Conservation (phyloP, 2,888 invertebrate species). For the Drosophila borealis region DNA sequence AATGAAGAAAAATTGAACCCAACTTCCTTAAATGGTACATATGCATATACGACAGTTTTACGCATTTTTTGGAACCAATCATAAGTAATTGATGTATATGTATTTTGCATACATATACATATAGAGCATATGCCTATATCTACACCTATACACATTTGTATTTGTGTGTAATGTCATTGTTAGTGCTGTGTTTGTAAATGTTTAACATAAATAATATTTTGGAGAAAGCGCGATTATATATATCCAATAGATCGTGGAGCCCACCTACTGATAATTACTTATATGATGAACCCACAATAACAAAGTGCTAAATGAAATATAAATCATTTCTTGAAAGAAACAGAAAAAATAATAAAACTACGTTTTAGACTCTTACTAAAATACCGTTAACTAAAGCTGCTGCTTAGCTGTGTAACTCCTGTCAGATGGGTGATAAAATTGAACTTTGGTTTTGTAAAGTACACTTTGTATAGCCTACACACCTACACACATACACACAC, state of each 20-base stretch:
- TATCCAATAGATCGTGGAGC: constrained; percentile 51
- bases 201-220: constrained; percentile 44
- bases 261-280: constrained; percentile 67
- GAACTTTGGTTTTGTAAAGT: constrained; percentile 57
- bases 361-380: constrained; percentile 24
- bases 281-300: constrained; percentile 54
- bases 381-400: constrained; percentile 46
- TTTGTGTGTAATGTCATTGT: constrained; percentile 60
- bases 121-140: constrained; percentile 30
- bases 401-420: constrained; percentile 83
- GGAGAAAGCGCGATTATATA: constrained; percentile 27
- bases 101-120: constrained; percentile 31
- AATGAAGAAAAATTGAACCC: constrained; percentile 13
- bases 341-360: constrained; percentile 27
- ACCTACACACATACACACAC: constrained; percentile 11
- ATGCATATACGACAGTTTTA: constrained; percentile 34
- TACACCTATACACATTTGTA: constrained; percentile 51
- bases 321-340: constrained; percentile 23
- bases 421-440: constrained; percentile 85
- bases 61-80: constrained; percentile 54
- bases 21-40: constrained; percentile 32
- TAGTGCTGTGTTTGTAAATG: constrained; percentile 73
- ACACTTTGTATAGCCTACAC: constrained; percentile 46
- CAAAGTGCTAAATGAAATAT: constrained; percentile 56
- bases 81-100: constrained; percentile 27